These are phyloP conservation scores for Tonatia bakeri DNA, from an alignment of 2,113 vertebrate species.

Conservation along the genomic window DNA sequence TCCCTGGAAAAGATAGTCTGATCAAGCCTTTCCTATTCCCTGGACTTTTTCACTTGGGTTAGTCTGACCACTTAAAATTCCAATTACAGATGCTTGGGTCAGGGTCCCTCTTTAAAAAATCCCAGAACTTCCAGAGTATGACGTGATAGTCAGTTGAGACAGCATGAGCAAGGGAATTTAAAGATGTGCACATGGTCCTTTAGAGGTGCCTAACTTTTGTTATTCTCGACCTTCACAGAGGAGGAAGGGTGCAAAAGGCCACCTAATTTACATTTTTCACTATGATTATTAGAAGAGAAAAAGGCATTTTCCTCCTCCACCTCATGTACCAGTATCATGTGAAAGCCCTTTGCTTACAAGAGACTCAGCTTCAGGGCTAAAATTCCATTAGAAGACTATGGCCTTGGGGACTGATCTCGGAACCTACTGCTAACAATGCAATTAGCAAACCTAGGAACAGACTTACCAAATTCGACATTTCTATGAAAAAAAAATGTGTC, in stretches of 20 bases:
- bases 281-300: background rate
- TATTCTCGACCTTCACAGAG: background rate
- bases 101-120: background rate
- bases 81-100: background rate
- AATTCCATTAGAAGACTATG: background rate
- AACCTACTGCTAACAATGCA: background rate
- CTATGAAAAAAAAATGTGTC: background rate
- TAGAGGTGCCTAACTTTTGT: background rate
- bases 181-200: background rate
- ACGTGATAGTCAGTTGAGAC: background rate
- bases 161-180: background rate
- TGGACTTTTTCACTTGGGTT: background rate
- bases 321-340: background rate
- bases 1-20: background rate
- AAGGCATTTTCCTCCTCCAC: background rate
- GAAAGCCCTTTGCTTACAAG: background rate
- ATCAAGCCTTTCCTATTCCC: background rate
- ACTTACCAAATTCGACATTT: background rate
- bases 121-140: background rate
- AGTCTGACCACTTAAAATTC: background rate
- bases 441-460: background rate
- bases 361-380: background rate
- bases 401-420: background rate
- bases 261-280: background rate
- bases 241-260: background rate